phyloP scores from a whole-genome alignment of 2,888 invertebrate genomes.

The Zelleria hepariella region DNA sequence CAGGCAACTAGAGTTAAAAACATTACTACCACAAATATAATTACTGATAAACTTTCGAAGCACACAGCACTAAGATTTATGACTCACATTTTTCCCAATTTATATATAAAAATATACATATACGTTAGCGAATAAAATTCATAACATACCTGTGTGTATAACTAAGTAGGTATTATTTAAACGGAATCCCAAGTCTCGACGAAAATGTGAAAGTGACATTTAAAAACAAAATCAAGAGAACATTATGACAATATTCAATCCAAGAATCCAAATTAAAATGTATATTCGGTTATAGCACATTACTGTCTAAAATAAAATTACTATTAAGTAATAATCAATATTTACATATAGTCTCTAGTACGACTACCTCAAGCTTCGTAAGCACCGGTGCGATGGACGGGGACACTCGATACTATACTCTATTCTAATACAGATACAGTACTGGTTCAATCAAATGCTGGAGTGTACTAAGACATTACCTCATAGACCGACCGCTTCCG shows the following conservation, averaged over 20 bases:
- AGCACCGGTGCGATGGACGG: background rate
- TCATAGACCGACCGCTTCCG: no score
- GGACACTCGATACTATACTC: background rate
- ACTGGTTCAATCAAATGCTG: no score
- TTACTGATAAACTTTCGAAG: slow-evolving; percentile 23
- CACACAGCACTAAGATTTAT: slow-evolving; percentile 29
- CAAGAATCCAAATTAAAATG: slow-evolving; percentile 6
- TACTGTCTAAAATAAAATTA: slow-evolving; percentile 65
- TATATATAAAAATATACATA: background rate
- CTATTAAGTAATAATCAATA: slow-evolving; percentile 66
- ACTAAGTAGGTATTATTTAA: background rate
- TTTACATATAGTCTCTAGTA: slow-evolving; percentile 39
- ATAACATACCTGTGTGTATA: background rate
- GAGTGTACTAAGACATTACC: no score
- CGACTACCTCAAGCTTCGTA: background rate
- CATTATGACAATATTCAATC: background rate
- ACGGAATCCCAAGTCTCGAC: background rate
- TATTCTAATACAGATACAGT: no score
- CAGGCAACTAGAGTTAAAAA: slow-evolving; percentile 27
- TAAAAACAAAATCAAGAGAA: background rate
- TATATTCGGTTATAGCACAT: slow-evolving; percentile 56
- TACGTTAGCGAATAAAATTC: slow-evolving; percentile 7
- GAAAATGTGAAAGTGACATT: background rate
- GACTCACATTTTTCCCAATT: slow-evolving; percentile 28
- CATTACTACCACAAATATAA: slow-evolving; percentile 33